These are phyloP conservation scores for Psix sp. DNA, from an alignment of 1,140 invertebrate genomes.

Conservation along the genomic window DNA sequence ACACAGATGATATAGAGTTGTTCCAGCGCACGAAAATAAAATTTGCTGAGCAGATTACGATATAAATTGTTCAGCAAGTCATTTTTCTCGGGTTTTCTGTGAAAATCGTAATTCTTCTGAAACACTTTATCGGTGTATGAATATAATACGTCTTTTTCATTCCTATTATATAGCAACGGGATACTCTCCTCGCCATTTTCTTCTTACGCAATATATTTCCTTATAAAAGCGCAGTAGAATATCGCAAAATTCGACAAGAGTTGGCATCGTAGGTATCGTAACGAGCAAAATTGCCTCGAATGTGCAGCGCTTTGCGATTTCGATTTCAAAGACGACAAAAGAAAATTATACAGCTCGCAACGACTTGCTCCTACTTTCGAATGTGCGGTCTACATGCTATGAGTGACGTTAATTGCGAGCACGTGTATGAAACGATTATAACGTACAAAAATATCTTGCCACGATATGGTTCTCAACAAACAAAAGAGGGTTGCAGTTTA, in stretches of 20 bases:
- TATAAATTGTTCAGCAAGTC: constrained; percentile 38
- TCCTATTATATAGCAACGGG: constrained; percentile 42
- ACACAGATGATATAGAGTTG: not conserved
- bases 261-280: constrained; percentile 43
- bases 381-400: constrained; percentile 12
- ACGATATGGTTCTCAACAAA: constrained; percentile 7
- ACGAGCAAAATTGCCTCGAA: constrained; percentile 39
- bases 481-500: no score
- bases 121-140: constrained; percentile 45
- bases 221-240: constrained; percentile 37
- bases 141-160: constrained; percentile 55
- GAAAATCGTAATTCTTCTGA: constrained; percentile 37
- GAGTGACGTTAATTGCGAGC: constrained; percentile 43
- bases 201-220: constrained; percentile 53
- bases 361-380: constrained; percentile 21
- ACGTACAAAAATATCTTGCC: constrained; percentile 4
- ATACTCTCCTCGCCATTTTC: constrained; percentile 37
- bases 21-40: constrained; percentile 28
- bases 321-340: constrained; percentile 52
- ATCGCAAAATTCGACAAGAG: constrained; percentile 46
- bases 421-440: constrained; percentile 15
- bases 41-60: constrained; percentile 33
- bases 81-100: constrained; percentile 44
- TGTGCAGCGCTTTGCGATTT: constrained; percentile 33
- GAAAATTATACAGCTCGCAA: constrained; percentile 35